Evolutionary conservation across 1,140 invertebrate species (phyloP).

Genomic region (Drosophila tani): DNA sequence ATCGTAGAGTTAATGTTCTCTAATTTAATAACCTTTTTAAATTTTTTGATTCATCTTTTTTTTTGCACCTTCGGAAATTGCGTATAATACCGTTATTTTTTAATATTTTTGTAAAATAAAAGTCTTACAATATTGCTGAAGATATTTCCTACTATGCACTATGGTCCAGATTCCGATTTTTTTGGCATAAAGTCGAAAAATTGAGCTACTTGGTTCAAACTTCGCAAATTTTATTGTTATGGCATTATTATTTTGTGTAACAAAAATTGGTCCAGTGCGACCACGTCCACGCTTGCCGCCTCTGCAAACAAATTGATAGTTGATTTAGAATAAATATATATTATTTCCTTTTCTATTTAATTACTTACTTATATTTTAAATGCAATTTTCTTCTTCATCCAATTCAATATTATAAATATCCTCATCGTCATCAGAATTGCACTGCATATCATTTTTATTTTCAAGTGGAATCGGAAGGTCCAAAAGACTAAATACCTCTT

Average conservation of each 20-base stretch:
- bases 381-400: conserved; percentile 26
- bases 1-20: too few relatives aligned
- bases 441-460: conserved; percentile 5
- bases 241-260: conserved; percentile 9
- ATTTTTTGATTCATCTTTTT: too few relatives aligned
- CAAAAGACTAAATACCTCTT: not conserved
- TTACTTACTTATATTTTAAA: conserved; percentile 1
- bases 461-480: not conserved
- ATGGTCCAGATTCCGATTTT: conserved; percentile 13
- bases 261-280: too few relatives aligned
- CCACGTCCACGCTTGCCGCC: conserved; percentile 13
- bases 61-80: too few relatives aligned
- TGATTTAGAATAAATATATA: conserved; percentile 24
- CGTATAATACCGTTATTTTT: too few relatives aligned
- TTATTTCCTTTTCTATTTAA: conserved; percentile 21
- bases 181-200: conserved; percentile 18
- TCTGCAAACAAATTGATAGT: conserved; percentile 24
- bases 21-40: too few relatives aligned
- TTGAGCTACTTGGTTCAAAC: conserved; percentile 14
- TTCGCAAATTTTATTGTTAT: conserved; percentile 17
- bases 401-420: conserved; percentile 36
- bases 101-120: too few relatives aligned
- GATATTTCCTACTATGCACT: too few relatives aligned
- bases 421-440: conserved; percentile 25
- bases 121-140: too few relatives aligned